Base-by-base conservation (phyloP, 2,888 invertebrate genomes). In the Xanthia icteritia region DNA sequence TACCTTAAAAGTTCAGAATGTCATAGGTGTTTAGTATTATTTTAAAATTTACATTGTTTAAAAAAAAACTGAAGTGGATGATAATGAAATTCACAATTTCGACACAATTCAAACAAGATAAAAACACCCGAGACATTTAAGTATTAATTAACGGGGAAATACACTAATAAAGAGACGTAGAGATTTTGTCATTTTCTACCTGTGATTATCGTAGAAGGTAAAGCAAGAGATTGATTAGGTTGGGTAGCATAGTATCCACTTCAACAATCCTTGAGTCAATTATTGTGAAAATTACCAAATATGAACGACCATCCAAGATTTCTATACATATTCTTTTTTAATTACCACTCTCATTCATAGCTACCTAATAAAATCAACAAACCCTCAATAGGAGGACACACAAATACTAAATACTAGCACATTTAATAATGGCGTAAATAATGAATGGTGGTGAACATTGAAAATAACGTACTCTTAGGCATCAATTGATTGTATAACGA, bases 401-500 rank as follows among this genome's bases (percentile, higher is more conserved):
- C n/a, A n/a, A 48, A 27, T 15, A 48, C 31, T 42, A 48, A 27
- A n/a, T 9, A 45, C 11, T 36, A 48, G 1, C n/a, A 13, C 15
- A 27, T 65, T 27, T 60, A 39, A 36, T 15, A 54, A 63, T 51
- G 27, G 8, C n/a, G 36, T 20, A 42, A 75, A 54, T 58, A 77
- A n/a, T 61, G 17, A 48, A 27, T 45, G 31, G 5, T 63, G 1
- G 17, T 42, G 20, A 20, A 60, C 71, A 54, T 77, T 71, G 61
- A 54, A n/a, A 39, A 13, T 48, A 31, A 63, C 31, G 9, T 36
- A 63, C 8, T 60, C 15, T 58, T 64, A 73, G 23, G 51, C 39
- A 42, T 45, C 8, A 65, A 65, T 73, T 51, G 17, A 73, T 51
- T 11, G n/a, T 51, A 45, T 51, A 58, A 58, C 42, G 56, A 51